Evolutionary conservation across 1,140 invertebrate species (phyloP).

Genomic region (Apis cerana): DNA sequence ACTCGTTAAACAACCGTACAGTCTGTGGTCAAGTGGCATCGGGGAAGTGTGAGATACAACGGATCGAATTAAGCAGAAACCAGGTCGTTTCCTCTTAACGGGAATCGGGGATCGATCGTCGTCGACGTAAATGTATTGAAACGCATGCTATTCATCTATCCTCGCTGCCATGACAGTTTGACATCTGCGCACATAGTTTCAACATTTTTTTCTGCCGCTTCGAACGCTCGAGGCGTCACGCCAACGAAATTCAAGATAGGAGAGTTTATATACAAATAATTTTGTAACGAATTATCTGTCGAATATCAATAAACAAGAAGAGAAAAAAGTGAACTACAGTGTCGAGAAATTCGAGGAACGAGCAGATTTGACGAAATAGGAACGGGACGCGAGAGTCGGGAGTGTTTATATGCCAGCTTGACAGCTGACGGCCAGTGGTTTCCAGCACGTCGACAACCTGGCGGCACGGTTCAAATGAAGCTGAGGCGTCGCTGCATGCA

Average conservation of each 20-base stretch:
- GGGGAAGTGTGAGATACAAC: slow-evolving; percentile 12
- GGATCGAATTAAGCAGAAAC: slow-evolving; percentile 57
- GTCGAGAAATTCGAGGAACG: slow-evolving; percentile 26
- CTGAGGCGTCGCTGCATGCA: slow-evolving; percentile 79
- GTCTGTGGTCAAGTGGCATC: slow-evolving; percentile 53
- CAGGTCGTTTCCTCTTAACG: slow-evolving; percentile 52
- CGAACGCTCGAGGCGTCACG: too few relatives aligned
- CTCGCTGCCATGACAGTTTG: slow-evolving; percentile 4
- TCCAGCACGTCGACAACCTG: slow-evolving; percentile 75
- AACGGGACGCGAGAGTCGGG: slow-evolving; percentile 39
- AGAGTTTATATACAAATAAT: neutral
- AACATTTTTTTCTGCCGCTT: too few relatives aligned
- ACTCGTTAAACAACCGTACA: slow-evolving; percentile 50
- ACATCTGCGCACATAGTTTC: neutral
- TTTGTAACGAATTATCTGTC: neutral
- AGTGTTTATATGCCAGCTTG: slow-evolving; percentile 71
- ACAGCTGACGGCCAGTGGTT: slow-evolving; percentile 74
- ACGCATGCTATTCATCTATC: neutral
- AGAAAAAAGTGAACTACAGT: slow-evolving; percentile 33
- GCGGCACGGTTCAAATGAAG: slow-evolving; percentile 79
- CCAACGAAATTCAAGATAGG: neutral
- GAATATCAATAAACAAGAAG: neutral
- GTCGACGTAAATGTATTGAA: slow-evolving; percentile 1
- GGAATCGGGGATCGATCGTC: slow-evolving; percentile 41
- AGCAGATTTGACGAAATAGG: neutral